Conservation (phyloP, 2,797 vertebrate species). For the Silurus lanzhouensis region DNA sequence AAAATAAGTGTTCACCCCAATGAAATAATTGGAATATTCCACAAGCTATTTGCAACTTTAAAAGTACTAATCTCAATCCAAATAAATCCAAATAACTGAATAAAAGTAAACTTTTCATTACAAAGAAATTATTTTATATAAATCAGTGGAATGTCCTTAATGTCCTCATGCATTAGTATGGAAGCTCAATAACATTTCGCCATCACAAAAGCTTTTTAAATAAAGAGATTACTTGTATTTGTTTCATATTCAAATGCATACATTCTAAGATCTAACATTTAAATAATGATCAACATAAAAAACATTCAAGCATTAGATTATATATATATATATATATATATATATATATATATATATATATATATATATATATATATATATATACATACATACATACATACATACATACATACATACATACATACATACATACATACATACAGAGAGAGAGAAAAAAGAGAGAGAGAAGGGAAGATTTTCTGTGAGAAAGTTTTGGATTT, state of each 20-base stretch:
- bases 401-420: no score
- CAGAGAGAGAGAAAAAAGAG: no score
- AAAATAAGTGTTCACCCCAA: background rate
- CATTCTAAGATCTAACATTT: background rate
- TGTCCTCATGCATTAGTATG: background rate
- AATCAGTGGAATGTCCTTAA: background rate
- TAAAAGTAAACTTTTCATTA: background rate
- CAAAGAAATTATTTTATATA: background rate
- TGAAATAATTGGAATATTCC: background rate
- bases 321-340: no score
- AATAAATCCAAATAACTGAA: no score
- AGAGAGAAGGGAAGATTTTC: no score
- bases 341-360: no score
- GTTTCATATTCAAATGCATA: background rate
- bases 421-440: no score
- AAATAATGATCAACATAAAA: no score
- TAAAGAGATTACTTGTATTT: background rate
- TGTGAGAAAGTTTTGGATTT: no score
- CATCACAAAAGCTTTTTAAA: background rate
- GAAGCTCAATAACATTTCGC: background rate
- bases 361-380: no score
- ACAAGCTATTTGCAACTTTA: background rate
- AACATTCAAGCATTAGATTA: no score
- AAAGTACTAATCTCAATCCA: background rate
- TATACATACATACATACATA: no score